Evolutionary conservation across 2,888 invertebrate genomes (phyloP), one percentile per base, ranked within the genome.

Genomic region (Aspidapion aeneum): DNA sequence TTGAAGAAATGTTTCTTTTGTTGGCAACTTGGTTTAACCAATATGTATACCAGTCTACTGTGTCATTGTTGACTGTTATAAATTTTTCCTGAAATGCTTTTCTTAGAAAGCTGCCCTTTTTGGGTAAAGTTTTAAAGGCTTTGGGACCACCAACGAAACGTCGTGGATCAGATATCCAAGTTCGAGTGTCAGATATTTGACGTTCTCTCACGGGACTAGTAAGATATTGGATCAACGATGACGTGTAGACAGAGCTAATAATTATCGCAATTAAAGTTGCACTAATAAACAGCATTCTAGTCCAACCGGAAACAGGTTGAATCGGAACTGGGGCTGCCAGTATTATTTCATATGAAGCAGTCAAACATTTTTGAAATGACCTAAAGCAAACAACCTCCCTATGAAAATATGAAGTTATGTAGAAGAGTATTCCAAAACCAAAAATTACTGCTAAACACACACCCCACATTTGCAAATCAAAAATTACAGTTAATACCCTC

Each of bases 111-210:
- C 51, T 19, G 19, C 62, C 62, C 16, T 52, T 18, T 22, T 68
- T 65, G 51, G 73, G 83, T 21, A 83, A 69, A 74, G 81, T 81
- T 21, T 76, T 79, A 50, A 83, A 72, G 63, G 80, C 81, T 68
- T 79, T 77, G 17, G 76, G 73, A 2, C 83, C 83, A n/a, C 82
- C 82, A 68, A 82, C 79, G 60, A 52, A 52, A 18, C 16, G 3
- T 5, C 12, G n/a, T 57, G 16, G 54, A 66, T 63, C 50, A 50
- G 57, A 61, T 20, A 60, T 50, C 21, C 63, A 64, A 55, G 64
- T 63, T 16, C 0, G 3, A 5, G 20, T n/a, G 21, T 56, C 55
- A 2, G 62, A 60, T 17, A 68, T 64, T 54, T 68, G 68, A 50
- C 60, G 60, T 20, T 68, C 66, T 21, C 66, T 62, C 50, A 68